phyloP scores from a whole-genome alignment of 2,797 vertebrate genomes.

The Coregonus suidteri region DNA sequence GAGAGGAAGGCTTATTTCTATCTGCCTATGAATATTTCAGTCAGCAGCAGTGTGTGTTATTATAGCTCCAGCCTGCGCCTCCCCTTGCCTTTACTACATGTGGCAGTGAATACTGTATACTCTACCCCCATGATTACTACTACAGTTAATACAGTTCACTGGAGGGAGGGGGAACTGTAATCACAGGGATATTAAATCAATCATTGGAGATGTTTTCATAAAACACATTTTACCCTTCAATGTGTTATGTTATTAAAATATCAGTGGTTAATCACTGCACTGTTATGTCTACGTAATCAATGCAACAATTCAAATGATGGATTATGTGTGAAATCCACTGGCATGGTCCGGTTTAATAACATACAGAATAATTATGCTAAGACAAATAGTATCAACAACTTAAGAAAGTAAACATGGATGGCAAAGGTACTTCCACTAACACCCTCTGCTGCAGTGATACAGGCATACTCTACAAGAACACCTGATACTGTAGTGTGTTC shows the following conservation, averaged over 20 bases:
- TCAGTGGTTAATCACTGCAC: background rate
- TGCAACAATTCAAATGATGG: background rate
- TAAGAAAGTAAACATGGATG: slow-evolving; percentile 38
- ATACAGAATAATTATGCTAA: background rate
- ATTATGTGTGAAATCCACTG: background rate
- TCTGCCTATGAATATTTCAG: slow-evolving; percentile 72
- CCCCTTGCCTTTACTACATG: slow-evolving; percentile 48
- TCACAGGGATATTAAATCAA: slow-evolving; percentile 29
- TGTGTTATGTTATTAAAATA: background rate
- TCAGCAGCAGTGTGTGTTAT: slow-evolving; percentile 53
- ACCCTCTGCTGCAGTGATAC: slow-evolving; percentile 3
- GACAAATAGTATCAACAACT: background rate
- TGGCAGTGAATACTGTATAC: slow-evolving; percentile 19
- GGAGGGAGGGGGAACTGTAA: background rate
- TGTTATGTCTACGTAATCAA: background rate
- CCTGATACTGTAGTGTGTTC: slow-evolving; percentile 56
- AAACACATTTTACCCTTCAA: slow-evolving; percentile 38
- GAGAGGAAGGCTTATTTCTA: slow-evolving; percentile 72
- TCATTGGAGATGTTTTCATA: slow-evolving; percentile 59
- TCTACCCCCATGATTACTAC: too few relatives aligned
- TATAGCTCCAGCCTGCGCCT: slow-evolving; percentile 64
- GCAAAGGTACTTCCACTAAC: slow-evolving; percentile 55
- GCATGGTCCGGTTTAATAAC: background rate
- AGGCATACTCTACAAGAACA: too few relatives aligned
- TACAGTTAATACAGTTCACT: too few relatives aligned